phyloP scores from a whole-genome alignment of 2,888 invertebrate genomes.

The Lissocephala sabroskyi region DNA sequence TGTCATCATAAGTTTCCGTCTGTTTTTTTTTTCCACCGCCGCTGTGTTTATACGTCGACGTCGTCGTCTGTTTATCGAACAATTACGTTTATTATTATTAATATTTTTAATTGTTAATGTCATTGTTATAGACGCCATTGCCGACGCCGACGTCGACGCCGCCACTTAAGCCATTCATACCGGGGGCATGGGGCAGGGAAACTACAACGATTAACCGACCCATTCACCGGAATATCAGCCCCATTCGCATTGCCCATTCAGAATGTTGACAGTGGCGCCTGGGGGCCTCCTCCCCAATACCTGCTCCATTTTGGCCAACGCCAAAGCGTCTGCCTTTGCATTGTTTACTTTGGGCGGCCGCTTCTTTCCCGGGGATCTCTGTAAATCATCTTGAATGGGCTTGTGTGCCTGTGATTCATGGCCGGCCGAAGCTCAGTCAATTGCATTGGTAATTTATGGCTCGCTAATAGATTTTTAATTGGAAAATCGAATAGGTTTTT shows the following conservation, averaged over 20 bases:
- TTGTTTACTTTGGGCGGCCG: constrained; percentile 25
- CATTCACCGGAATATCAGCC: no score
- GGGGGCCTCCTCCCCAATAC: constrained; percentile 12
- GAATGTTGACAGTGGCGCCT: constrained; percentile 25
- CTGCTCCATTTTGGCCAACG: constrained; percentile 27
- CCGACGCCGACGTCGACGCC: constrained; percentile 16
- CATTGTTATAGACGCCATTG: constrained; percentile 42
- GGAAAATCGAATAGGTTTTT: constrained; percentile 41
- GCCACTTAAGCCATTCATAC: constrained; percentile 21
- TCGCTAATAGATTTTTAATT: constrained; percentile 53
- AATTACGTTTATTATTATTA: constrained; percentile 65
- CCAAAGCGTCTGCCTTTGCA: constrained; percentile 30
- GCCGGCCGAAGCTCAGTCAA: constrained; percentile 23
- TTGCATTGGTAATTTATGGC: constrained; percentile 31
- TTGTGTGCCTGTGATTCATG: constrained; percentile 16
- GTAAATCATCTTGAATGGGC: constrained; percentile 15
- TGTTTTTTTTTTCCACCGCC: constrained; percentile 27
- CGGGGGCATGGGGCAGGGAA: no score
- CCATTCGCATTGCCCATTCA: constrained; percentile 6
- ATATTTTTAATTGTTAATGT: constrained; percentile 65
- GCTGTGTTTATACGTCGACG: constrained; percentile 47
- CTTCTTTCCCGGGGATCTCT: not conserved
- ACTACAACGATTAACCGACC: not conserved
- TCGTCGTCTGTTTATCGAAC: constrained; percentile 63
- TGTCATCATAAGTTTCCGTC: constrained; percentile 66